Percentiles rank a stretch among this genome's conserved stretches.
These are phyloP conservation scores for Falco berigora DNA, from an alignment of 2,797 vertebrate species.

Conservation along the genomic window DNA sequence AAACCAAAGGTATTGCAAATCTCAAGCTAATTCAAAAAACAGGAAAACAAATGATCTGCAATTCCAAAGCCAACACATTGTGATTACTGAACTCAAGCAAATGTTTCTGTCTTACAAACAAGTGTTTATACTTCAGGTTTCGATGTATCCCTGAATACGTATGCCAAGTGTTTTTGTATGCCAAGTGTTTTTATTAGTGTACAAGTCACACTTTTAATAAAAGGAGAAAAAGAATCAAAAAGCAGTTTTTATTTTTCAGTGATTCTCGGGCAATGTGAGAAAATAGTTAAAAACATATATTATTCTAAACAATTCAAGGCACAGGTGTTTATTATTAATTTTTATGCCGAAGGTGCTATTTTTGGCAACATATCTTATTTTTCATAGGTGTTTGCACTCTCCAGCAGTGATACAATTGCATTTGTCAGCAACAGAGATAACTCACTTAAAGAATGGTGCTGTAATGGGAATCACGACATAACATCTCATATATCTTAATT, in stretches of 20 bases:
- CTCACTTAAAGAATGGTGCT: not conserved
- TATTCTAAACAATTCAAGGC: not conserved
- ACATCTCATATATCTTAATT: not conserved
- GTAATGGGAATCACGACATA: not conserved
- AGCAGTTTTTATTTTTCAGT: not conserved
- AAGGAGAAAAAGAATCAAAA: not conserved
- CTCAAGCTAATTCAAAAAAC: not conserved
- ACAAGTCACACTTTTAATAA: not conserved
- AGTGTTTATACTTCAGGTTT: not conserved
- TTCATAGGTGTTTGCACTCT: not conserved
- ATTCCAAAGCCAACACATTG: not conserved
- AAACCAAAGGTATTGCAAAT: conserved; percentile 3
- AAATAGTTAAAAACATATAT: not conserved
- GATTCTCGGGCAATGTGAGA: not conserved
- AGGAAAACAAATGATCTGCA: not conserved
- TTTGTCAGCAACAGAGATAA: not conserved
- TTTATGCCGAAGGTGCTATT: conserved; percentile 5
- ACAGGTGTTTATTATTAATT: not conserved
- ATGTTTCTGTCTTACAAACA: not conserved
- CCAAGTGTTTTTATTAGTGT: not conserved
- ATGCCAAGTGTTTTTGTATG: not conserved
- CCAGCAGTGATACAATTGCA: not conserved
- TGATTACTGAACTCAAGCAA: not conserved
- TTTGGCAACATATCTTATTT: conserved; percentile 8
- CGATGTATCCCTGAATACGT: not conserved